These are phyloP conservation scores for Drusus annulatus DNA, from an alignment of 1,140 invertebrate species.

Conservation along the genomic window DNA sequence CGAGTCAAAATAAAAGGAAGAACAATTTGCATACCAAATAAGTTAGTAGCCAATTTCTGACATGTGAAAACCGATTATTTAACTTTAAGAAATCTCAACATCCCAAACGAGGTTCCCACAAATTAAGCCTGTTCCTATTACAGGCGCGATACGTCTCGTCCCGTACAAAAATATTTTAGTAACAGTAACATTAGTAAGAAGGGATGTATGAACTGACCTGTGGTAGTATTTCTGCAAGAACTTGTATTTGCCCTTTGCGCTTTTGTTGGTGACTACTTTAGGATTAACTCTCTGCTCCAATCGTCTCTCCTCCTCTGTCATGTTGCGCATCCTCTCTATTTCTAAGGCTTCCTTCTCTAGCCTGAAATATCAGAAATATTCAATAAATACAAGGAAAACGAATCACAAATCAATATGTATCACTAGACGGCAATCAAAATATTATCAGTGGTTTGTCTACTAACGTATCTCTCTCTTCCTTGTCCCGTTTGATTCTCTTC, in stretches of 20 bases:
- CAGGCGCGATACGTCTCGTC: too few relatives aligned
- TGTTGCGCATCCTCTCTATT: slow-evolving; percentile 91
- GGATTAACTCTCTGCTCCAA: slow-evolving; percentile 94
- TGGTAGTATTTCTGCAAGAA: slow-evolving; percentile 99
- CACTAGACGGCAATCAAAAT: background rate
- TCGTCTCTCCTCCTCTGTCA: slow-evolving; percentile 97
- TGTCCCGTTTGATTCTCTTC: slow-evolving; percentile 95
- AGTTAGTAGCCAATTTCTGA: too few relatives aligned
- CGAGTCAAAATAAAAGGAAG: too few relatives aligned
- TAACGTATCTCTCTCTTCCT: slow-evolving; percentile 94
- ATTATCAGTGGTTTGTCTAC: slow-evolving; percentile 61
- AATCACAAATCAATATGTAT: too few relatives aligned
- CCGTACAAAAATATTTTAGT: too few relatives aligned
- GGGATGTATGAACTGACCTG: slow-evolving; percentile 64
- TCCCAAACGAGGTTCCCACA: too few relatives aligned
- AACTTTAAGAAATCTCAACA: too few relatives aligned
- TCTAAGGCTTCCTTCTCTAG: slow-evolving; percentile 90
- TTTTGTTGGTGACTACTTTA: slow-evolving; percentile 94
- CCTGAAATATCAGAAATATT: slow-evolving; percentile 63
- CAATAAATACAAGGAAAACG: slow-evolving; percentile 5
- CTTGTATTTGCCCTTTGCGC: slow-evolving; percentile 98
- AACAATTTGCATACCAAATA: too few relatives aligned
- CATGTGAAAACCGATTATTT: too few relatives aligned
- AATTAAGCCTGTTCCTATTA: too few relatives aligned
- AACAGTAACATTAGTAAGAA: background rate